phyloP scores from a whole-genome alignment of 1,140 invertebrate genomes.

The Arctopsyche grandis region DNA sequence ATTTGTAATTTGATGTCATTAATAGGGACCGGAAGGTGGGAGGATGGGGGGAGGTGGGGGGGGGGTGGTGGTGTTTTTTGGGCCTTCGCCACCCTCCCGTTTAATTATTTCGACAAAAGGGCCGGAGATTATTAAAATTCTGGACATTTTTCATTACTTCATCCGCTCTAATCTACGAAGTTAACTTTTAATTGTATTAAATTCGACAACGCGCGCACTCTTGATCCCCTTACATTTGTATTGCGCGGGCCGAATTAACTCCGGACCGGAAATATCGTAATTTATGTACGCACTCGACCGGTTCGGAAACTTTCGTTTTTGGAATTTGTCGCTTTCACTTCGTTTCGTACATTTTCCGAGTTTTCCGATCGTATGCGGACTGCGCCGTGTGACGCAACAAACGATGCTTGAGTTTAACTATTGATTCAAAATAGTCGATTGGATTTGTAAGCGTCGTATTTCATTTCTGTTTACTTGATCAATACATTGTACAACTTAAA shows the following conservation, averaged over 20 bases:
- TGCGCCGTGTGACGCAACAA: too few relatives aligned
- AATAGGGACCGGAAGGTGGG: conserved; percentile 4
- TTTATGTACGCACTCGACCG: background rate
- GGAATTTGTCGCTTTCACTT: too few relatives aligned
- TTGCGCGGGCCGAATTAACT: background rate
- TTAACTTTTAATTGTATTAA: conserved; percentile 19
- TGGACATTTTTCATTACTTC: conserved; percentile 34
- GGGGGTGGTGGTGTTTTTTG: background rate
- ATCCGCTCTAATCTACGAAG: conserved; percentile 29
- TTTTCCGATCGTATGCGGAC: too few relatives aligned
- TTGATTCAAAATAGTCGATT: too few relatives aligned
- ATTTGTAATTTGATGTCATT: conserved; percentile 49
- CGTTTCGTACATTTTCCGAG: too few relatives aligned
- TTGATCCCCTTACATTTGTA: background rate
- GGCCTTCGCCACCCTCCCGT: background rate
- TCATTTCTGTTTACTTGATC: too few relatives aligned
- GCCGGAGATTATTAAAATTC: conserved; percentile 40
- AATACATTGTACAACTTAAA: too few relatives aligned
- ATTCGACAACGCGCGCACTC: background rate
- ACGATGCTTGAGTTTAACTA: too few relatives aligned
- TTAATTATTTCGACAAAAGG: conserved; percentile 41
- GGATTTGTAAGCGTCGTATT: too few relatives aligned
- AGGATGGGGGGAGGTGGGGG: background rate
- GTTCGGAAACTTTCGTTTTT: too few relatives aligned
- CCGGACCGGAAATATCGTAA: background rate